phyloP scores from a whole-genome alignment of 2,113 vertebrate genomes.

The Phodopus roborovskii region DNA sequence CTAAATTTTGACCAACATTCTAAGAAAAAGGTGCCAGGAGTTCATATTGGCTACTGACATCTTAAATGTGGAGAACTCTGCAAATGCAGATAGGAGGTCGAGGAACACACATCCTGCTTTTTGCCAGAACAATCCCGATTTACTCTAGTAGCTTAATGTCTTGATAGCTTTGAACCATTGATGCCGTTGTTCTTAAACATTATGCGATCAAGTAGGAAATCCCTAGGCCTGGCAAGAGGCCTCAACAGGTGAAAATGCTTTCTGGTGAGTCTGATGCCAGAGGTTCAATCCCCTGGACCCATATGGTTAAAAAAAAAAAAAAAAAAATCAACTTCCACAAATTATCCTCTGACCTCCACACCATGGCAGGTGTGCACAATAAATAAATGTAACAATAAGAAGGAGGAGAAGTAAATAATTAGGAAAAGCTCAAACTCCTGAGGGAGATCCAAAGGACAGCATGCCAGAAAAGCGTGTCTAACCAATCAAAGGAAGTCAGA shows the following conservation, averaged over 20 bases:
- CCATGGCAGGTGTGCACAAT: not conserved
- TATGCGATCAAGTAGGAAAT: not conserved
- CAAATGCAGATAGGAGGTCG: not conserved
- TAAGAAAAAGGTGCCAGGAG: not conserved
- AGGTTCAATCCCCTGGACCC: no score
- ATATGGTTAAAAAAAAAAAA: not conserved
- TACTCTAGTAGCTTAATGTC: not conserved
- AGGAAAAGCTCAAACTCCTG: not conserved
- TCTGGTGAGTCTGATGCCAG: no score
- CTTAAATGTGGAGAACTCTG: not conserved
- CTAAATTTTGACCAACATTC: conserved; percentile 32
- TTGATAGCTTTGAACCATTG: not conserved
- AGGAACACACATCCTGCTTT: not conserved
- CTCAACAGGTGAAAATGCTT: not conserved
- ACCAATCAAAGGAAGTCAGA: not conserved
- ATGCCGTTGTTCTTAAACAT: not conserved
- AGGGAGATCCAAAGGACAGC: not conserved
- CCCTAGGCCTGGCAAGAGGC: not conserved
- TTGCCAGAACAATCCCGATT: not conserved
- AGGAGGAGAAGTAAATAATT: no score
- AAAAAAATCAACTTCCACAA: not conserved
- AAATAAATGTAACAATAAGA: not conserved
- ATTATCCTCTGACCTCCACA: not conserved
- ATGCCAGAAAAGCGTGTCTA: not conserved
- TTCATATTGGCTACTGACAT: not conserved